A percentile compares a stretch with the other conserved stretches of the same genome.
Evolutionary conservation across 2,113 vertebrate species (phyloP).

Genomic region (Oncorhynchus clarkii): DNA sequence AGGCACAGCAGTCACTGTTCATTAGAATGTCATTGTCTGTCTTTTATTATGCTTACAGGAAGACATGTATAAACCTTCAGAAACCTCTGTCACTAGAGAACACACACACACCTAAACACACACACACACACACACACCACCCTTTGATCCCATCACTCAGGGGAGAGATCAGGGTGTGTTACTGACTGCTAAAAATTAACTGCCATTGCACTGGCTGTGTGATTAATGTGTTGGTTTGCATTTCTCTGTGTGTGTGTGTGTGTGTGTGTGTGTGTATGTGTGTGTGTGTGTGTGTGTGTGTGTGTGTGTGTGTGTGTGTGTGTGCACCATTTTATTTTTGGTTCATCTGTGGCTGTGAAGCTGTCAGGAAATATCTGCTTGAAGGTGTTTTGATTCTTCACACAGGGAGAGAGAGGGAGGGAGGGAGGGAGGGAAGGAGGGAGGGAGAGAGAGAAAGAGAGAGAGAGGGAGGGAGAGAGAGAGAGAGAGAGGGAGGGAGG

Average conservation of each 20-base stretch:
- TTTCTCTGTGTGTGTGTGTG: neutral
- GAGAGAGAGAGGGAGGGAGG: neutral
- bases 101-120: too few species aligned
- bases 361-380: slow-evolving; percentile 53
- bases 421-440: neutral
- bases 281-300: slow-evolving; percentile 7
- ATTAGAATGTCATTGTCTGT: neutral
- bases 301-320: too few species aligned
- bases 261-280: neutral
- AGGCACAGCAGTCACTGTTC: neutral
- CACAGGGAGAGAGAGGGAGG: neutral
- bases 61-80: neutral
- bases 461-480: neutral
- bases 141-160: neutral
- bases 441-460: neutral
- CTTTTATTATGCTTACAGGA: neutral
- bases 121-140: too few species aligned
- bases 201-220: slow-evolving; percentile 5
- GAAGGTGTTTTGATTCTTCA: slow-evolving; percentile 42
- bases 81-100: neutral
- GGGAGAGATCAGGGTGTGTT: slow-evolving; percentile 14
- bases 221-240: slow-evolving; percentile 4
- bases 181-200: slow-evolving; percentile 27
- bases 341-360: slow-evolving; percentile 30
- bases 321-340: slow-evolving; percentile 46